phyloP scores from a whole-genome alignment of 2,888 invertebrate species.

The Oscheius sp. region DNA sequence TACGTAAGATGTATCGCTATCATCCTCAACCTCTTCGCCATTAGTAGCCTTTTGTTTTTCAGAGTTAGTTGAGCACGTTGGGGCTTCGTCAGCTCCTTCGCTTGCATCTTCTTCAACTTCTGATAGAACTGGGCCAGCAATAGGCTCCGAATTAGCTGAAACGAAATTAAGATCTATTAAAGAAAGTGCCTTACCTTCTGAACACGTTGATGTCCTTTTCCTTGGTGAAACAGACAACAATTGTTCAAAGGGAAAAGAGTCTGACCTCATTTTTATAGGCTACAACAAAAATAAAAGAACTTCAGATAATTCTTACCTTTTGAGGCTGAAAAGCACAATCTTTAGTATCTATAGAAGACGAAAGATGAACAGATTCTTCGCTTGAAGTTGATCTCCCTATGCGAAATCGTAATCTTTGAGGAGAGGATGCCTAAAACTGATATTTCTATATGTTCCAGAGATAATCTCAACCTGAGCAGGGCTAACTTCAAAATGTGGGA shows the following conservation, averaged over 20 bases:
- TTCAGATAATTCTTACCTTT: not conserved
- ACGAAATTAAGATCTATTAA: not conserved
- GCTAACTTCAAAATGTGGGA: constrained; percentile 11
- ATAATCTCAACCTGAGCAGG: constrained; percentile 10
- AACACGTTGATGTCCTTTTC: constrained; percentile 1
- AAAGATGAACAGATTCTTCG: constrained; percentile 22
- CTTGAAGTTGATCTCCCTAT: constrained; percentile 27
- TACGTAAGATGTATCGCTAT: constrained; percentile 6
- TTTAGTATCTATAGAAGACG: constrained; percentile 10
- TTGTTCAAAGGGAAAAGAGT: constrained; percentile 25
- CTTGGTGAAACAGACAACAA: not conserved
- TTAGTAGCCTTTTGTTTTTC: not conserved
- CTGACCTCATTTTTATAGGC: not conserved
- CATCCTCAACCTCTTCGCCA: not conserved
- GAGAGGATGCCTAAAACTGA: not conserved
- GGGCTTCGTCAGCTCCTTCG: not conserved
- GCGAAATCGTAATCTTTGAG: constrained; percentile 1
- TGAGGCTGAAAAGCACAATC: not conserved
- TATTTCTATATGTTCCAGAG: not conserved
- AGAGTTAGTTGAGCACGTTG: not conserved
- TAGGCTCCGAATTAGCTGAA: no score
- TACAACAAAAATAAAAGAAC: not conserved
- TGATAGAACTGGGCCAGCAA: not conserved
- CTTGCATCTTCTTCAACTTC: not conserved
- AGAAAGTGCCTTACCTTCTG: constrained; percentile 6